phyloP scores from a whole-genome alignment of 2,888 invertebrate species.

The Spatulosminthurus flaviceps region DNA sequence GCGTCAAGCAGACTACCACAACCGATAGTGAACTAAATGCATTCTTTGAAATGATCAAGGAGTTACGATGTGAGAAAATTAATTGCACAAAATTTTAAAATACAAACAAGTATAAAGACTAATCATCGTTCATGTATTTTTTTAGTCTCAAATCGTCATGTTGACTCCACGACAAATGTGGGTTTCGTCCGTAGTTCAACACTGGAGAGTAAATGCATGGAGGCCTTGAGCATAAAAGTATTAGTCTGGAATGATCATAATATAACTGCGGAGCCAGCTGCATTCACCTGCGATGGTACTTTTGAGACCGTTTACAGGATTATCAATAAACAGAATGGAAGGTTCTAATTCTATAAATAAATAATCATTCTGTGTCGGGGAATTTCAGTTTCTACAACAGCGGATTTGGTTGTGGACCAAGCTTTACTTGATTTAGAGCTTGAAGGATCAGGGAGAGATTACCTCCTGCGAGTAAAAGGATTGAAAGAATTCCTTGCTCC shows the following conservation, averaged over 20 bases:
- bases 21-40: slow-evolving; percentile 82
- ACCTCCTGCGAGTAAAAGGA: slow-evolving; percentile 83
- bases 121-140: too few relatives aligned
- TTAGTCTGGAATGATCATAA: slow-evolving; percentile 76
- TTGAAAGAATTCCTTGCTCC: slow-evolving; percentile 88
- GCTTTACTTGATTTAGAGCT: slow-evolving; percentile 84
- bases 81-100: too few relatives aligned
- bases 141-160: slow-evolving; percentile 76
- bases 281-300: slow-evolving; percentile 92
- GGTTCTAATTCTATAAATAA: slow-evolving; percentile 7
- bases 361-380: neutral
- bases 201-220: slow-evolving; percentile 78
- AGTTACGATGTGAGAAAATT: slow-evolving; percentile 77
- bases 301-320: too few relatives aligned
- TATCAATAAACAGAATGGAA: too few relatives aligned
- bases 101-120: too few relatives aligned
- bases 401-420: slow-evolving; percentile 86
- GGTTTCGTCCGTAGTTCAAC: slow-evolving; percentile 90
- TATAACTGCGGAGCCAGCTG: slow-evolving; percentile 73
- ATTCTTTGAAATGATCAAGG: slow-evolving; percentile 83
- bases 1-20: slow-evolving; percentile 67
- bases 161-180: slow-evolving; percentile 81
- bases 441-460: slow-evolving; percentile 75
- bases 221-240: slow-evolving; percentile 87
- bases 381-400: slow-evolving; percentile 81